phyloP scores from a whole-genome alignment of 2,113 vertebrate genomes.

The Thalassoma bifasciatum region DNA sequence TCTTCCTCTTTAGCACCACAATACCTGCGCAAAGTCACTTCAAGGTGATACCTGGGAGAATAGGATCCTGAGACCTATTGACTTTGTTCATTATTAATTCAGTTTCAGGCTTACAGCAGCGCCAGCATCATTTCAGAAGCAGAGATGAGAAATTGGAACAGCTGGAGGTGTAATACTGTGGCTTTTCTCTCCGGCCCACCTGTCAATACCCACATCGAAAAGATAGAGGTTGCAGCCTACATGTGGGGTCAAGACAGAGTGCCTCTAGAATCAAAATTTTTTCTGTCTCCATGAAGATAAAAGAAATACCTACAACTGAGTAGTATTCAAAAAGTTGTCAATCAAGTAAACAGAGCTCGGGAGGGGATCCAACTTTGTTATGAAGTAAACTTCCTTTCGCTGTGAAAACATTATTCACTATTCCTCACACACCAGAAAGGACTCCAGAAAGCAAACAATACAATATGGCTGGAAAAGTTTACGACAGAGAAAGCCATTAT shows the following conservation, averaged over 20 bases:
- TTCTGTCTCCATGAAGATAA: constrained; percentile 10
- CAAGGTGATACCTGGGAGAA: constrained; percentile 81
- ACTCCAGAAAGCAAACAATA: constrained; percentile 12
- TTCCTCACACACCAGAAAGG: constrained; percentile 5
- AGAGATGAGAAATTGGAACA: constrained; percentile 80
- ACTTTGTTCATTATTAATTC: constrained; percentile 85
- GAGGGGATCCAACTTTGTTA: constrained; percentile 1
- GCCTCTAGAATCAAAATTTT: constrained; percentile 36
- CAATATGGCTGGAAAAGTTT: constrained; percentile 16
- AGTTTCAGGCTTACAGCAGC: constrained; percentile 79
- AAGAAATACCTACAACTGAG: constrained; percentile 6
- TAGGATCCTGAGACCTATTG: constrained; percentile 79
- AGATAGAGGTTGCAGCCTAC: constrained; percentile 67
- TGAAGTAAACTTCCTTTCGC: not conserved
- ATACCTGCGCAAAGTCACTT: constrained; percentile 80
- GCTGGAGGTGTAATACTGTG: constrained; percentile 78
- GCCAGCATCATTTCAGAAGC: constrained; percentile 78
- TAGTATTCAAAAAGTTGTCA: constrained; percentile 20
- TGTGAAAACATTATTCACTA: not conserved
- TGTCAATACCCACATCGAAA: constrained; percentile 72
- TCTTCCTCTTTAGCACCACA: constrained; percentile 42
- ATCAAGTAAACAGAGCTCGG: constrained; percentile 2
- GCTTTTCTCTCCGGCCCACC: constrained; percentile 69
- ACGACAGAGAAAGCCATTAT: constrained; percentile 18
- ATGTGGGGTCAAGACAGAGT: constrained; percentile 40